These are phyloP conservation scores for Neomicropteryx cornuta DNA, from an alignment of 1,140 invertebrate genomes.

Conservation along the genomic window DNA sequence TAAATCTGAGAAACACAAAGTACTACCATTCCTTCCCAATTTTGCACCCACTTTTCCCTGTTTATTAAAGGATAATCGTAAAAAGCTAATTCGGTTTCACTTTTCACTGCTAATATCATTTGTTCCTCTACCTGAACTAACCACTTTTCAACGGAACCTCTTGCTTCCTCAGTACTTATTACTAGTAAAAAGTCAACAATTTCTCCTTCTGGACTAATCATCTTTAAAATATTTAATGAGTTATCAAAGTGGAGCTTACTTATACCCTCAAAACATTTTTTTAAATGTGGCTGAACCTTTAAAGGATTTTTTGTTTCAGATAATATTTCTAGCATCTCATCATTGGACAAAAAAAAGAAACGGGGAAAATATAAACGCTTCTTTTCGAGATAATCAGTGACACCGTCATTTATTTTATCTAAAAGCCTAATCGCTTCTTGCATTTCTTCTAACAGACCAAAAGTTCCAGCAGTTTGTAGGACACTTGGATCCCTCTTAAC, in stretches of 20 bases:
- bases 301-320: constrained; percentile 84
- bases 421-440: constrained; percentile 60
- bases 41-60: constrained; percentile 63
- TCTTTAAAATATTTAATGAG: constrained; percentile 68
- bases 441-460: constrained; percentile 65
- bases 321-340: constrained; percentile 90
- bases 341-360: constrained; percentile 93
- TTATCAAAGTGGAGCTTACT: constrained; percentile 59
- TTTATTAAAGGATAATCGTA: constrained; percentile 53
- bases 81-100: constrained; percentile 61
- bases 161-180: constrained; percentile 68
- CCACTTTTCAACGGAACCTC: constrained; percentile 90
- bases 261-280: constrained; percentile 86
- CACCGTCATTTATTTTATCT: constrained; percentile 75
- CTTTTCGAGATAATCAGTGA: constrained; percentile 84
- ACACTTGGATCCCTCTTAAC: constrained; percentile 64
- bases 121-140: constrained; percentile 74
- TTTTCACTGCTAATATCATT: constrained; percentile 65
- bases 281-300: constrained; percentile 81
- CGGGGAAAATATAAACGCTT: constrained; percentile 85
- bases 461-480: constrained; percentile 56
- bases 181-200: constrained; percentile 54
- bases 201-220: constrained; percentile 80
- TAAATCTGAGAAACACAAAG: constrained; percentile 80
- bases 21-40: constrained; percentile 84